These are phyloP conservation scores for Sialis fuliginosa DNA, from an alignment of 2,888 invertebrate species.

Conservation along the genomic window DNA sequence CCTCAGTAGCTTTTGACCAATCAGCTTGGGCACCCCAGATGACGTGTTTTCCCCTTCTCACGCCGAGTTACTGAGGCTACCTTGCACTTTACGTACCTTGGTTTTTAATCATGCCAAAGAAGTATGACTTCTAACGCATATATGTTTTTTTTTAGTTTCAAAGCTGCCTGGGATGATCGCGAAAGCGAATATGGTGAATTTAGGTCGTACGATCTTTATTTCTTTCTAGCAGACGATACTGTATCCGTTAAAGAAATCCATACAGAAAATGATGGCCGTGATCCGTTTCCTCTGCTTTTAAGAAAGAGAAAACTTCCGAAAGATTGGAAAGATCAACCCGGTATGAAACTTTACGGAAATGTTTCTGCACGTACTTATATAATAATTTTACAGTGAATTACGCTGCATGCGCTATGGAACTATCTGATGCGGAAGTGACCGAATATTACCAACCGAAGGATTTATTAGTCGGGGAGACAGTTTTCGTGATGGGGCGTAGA, in stretches of 20 bases:
- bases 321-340: slow-evolving; percentile 43
- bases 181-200: slow-evolving; percentile 36
- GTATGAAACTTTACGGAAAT: background rate
- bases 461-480: slow-evolving; percentile 53
- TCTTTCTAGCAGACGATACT: slow-evolving; percentile 67
- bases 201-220: slow-evolving; percentile 51
- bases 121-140: background rate
- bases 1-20: too few species aligned
- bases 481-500: slow-evolving; percentile 47
- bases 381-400: slow-evolving; percentile 29
- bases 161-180: slow-evolving; percentile 49
- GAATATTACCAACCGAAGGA: slow-evolving; percentile 66
- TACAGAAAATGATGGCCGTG: slow-evolving; percentile 52
- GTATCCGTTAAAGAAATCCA: slow-evolving; percentile 60
- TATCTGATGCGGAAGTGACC: slow-evolving; percentile 48
- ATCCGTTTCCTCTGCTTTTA: slow-evolving; percentile 56
- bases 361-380: too few species aligned
- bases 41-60: too few species aligned
- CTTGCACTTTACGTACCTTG: too few species aligned
- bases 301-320: slow-evolving; percentile 62
- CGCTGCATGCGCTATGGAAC: slow-evolving; percentile 50
- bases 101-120: too few species aligned
- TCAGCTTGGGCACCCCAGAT: too few species aligned
- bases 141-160: slow-evolving; percentile 29
- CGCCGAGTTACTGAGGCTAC: too few species aligned